Evolutionary conservation across 2,113 vertebrate genomes (phyloP), one percentile per base, ranked within the genome.

Genomic region (Myxocyprinus asiaticus): DNA sequence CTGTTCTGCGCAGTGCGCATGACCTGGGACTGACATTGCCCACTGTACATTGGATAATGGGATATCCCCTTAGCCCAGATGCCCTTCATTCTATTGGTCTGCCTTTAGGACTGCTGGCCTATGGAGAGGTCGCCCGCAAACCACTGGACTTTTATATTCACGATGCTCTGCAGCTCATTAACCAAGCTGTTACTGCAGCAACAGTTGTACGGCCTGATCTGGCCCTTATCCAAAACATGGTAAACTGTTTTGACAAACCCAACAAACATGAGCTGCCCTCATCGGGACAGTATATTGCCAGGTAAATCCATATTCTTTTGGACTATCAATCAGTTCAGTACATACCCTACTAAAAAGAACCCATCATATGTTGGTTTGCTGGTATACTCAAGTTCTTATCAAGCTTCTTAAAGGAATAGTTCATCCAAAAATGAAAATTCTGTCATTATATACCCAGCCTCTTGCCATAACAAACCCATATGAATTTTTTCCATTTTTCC

Each of bases 41-140:
- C 0, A 93, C 95, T 0, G 87, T 96, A 55, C 95, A 92, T 81
- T 98, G 97, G 97, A 81, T 99, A 81, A 91, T 97, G 93, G 97
- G 96, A 81, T 94, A 94, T 6, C 96, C 96, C 0, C 88, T 97
- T 77, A 92, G 93, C 0, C 83, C 94, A 0, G 86, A 92, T 0
- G 93, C 93, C 0, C 91, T 98, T 77, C 95, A 95, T 85, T 95
- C 93, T 0, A 85, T 94, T 0, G 95, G 95, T 6, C 90, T 98
- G 81, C 96, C 97, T 0, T 90, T 89, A 0, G 95, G 97, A 22
- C 88, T 99, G 5, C 81, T 99, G 67, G 97, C 97, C 0, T 95
- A 95, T 0, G 97, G 97, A 0, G 95, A 97, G 86, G 91, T 94
- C 3, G 90, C 87, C 15, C 91, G 83, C 11, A 95, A 97, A 0